Evolutionary conservation across 2,113 vertebrate genomes (phyloP).

Genomic region (Corapipo altera): DNA sequence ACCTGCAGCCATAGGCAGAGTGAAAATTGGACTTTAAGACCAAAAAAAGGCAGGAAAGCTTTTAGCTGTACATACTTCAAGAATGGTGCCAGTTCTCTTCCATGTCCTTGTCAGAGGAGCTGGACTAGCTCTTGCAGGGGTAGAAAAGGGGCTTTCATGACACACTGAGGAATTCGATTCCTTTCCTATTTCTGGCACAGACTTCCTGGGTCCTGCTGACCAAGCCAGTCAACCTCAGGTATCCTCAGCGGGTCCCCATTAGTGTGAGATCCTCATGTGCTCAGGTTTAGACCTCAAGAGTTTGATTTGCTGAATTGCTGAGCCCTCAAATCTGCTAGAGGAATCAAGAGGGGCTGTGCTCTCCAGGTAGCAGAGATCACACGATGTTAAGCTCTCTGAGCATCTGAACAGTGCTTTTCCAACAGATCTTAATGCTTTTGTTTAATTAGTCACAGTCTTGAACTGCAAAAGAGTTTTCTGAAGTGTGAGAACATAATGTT

Average conservation of each 20-base stretch:
- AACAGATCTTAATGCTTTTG: neutral
- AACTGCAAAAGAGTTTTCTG: neutral
- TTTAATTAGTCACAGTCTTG: neutral
- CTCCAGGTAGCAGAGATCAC: neutral
- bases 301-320: neutral
- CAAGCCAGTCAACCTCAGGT: neutral
- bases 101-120: neutral
- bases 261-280: neutral
- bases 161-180: neutral
- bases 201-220: neutral
- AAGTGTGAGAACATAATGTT: neutral
- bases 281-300: neutral
- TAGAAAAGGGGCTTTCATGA: neutral
- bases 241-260: neutral
- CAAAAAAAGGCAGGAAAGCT: neutral
- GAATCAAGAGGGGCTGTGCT: neutral
- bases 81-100: neutral
- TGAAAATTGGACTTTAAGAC: neutral
- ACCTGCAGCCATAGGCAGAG: neutral
- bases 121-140: neutral
- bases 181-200: neutral
- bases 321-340: neutral
- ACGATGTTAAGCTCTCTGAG: neutral
- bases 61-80: neutral
- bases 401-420: neutral